phyloP scores from a whole-genome alignment of 2,797 vertebrate genomes.

The Pangasius larnaudii region DNA sequence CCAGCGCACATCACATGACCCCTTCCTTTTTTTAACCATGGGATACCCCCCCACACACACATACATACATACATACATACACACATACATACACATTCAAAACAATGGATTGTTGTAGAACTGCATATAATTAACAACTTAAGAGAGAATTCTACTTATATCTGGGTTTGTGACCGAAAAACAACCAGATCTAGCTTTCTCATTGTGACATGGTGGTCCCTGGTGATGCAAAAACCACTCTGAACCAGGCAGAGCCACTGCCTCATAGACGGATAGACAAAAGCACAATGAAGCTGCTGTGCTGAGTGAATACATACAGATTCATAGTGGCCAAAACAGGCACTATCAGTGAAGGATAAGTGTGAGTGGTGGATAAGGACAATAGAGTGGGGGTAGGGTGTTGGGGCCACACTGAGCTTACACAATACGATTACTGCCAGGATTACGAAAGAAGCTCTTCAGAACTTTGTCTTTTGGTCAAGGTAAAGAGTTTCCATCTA shows the following conservation, averaged over 20 bases:
- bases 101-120: slow-evolving; percentile 6
- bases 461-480: slow-evolving; percentile 6
- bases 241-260: slow-evolving; percentile 50
- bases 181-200: slow-evolving; percentile 23
- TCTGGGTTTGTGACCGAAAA: not conserved
- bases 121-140: not conserved
- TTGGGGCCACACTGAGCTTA: slow-evolving; percentile 36
- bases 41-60: slow-evolving; percentile 18
- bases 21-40: slow-evolving; percentile 23
- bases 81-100: not conserved
- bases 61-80: not conserved
- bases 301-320: slow-evolving; percentile 34
- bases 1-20: slow-evolving; percentile 60
- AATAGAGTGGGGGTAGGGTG: slow-evolving; percentile 43
- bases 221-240: slow-evolving; percentile 40
- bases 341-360: slow-evolving; percentile 43
- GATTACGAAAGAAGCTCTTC: slow-evolving; percentile 7
- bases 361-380: slow-evolving; percentile 21
- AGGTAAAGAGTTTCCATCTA: slow-evolving; percentile 26
- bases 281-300: slow-evolving; percentile 45
- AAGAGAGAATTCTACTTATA: not conserved
- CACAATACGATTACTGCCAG: slow-evolving; percentile 44
- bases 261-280: slow-evolving; percentile 33
- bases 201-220: slow-evolving; percentile 15
- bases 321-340: slow-evolving; percentile 24